These are phyloP conservation scores for Odontesthes bonariensis DNA, from an alignment of 2,113 vertebrate genomes.

Conservation along the genomic window DNA sequence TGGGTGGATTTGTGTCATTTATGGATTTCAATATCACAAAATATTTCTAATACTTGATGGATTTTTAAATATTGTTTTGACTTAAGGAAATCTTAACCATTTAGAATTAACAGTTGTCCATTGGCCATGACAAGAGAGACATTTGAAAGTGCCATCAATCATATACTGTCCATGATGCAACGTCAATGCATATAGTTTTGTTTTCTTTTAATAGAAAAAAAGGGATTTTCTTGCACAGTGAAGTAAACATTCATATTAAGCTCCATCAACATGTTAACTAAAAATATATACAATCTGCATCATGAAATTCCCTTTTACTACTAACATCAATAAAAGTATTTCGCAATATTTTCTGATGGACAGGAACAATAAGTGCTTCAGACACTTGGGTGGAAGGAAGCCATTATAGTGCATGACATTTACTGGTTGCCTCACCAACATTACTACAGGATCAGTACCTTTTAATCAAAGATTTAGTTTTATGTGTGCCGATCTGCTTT, in stretches of 20 bases:
- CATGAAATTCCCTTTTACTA: too few relatives aligned
- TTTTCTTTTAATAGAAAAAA: too few relatives aligned
- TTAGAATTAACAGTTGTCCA: too few relatives aligned
- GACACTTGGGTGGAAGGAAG: not conserved
- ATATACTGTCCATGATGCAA: too few relatives aligned
- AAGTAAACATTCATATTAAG: not conserved
- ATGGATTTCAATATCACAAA: too few relatives aligned
- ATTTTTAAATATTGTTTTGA: too few relatives aligned
- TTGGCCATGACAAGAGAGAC: too few relatives aligned
- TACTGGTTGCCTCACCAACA: slow-evolving; percentile 2
- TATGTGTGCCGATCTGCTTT: not conserved
- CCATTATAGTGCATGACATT: slow-evolving; percentile 11
- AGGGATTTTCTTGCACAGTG: not conserved
- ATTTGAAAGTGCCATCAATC: too few relatives aligned
- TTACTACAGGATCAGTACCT: slow-evolving; percentile 19
- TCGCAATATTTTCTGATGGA: slow-evolving; percentile 1
- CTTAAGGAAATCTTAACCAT: too few relatives aligned
- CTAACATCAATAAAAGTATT: not conserved
- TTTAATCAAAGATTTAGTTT: slow-evolving; percentile 6
- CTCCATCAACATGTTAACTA: not conserved
- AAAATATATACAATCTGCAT: not conserved
- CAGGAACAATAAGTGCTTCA: slow-evolving; percentile 11
- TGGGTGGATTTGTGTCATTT: too few relatives aligned
- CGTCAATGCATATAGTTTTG: too few relatives aligned
- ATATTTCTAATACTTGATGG: too few relatives aligned